Evolutionary conservation across 37 sponge, comb jelly and placozoan genomes (phyloP).

Genomic region (Agelas oroides): DNA sequence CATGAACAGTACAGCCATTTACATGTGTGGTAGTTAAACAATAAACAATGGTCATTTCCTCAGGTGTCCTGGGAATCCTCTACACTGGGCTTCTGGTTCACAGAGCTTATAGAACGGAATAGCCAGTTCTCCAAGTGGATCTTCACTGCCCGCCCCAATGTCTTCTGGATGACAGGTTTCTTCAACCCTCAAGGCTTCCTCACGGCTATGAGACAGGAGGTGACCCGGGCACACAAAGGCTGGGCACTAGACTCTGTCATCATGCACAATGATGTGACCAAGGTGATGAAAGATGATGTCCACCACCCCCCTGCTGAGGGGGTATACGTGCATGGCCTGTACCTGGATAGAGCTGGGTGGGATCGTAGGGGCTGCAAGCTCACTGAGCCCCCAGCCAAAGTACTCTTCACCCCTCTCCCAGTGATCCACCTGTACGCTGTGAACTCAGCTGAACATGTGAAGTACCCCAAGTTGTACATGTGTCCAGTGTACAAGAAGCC

Average conservation of each 20-base stretch:
- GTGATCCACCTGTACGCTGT: slow-evolving; percentile 96
- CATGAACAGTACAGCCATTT: neutral
- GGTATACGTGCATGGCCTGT: slow-evolving; percentile 94
- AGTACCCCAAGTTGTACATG: slow-evolving; percentile 90
- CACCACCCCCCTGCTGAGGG: slow-evolving; percentile 90
- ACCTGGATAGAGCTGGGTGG: slow-evolving; percentile 96
- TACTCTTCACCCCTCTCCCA: slow-evolving; percentile 93
- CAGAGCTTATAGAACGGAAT: slow-evolving; percentile 94
- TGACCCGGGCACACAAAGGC: slow-evolving; percentile 95
- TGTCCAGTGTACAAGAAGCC: too few relatives aligned
- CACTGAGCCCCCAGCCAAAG: slow-evolving; percentile 87
- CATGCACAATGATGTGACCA: slow-evolving; percentile 92
- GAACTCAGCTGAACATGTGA: slow-evolving; percentile 73
- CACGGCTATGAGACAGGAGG: slow-evolving; percentile 97
- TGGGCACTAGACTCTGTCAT: slow-evolving; percentile 97
- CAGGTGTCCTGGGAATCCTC: slow-evolving; percentile 97
- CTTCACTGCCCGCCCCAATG: too few relatives aligned
- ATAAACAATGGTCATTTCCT: neutral
- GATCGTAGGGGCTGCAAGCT: too few relatives aligned
- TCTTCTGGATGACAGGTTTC: too few relatives aligned
- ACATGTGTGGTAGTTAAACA: neutral
- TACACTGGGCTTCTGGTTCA: slow-evolving; percentile 98
- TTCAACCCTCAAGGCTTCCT: slow-evolving; percentile 98
- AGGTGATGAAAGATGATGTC: slow-evolving; percentile 90
- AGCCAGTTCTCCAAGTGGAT: too few relatives aligned